These are phyloP conservation scores for Anguilla anguilla DNA, from an alignment of 2,797 vertebrate species.

Conservation along the genomic window DNA sequence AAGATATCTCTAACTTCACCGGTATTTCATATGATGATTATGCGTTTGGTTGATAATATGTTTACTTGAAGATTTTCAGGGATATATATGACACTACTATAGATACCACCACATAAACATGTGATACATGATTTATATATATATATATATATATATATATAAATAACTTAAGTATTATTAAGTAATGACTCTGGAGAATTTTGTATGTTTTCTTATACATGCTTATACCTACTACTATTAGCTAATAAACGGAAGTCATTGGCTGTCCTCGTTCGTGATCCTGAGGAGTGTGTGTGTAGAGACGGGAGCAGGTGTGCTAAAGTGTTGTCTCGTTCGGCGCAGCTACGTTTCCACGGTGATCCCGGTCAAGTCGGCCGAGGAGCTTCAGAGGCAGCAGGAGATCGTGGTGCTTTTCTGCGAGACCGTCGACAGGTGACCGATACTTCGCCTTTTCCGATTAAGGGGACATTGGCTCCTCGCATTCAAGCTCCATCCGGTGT, in stretches of 20 bases:
- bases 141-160: too few relatives aligned
- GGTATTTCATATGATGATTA: background rate
- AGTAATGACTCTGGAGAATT: background rate
- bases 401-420: constrained; percentile 75
- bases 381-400: constrained; percentile 70
- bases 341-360: constrained; percentile 70
- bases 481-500: too few relatives aligned
- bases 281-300: background rate
- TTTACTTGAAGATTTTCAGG: background rate
- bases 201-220: background rate
- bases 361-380: constrained; percentile 66
- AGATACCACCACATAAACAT: background rate
- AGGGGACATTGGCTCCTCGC: too few relatives aligned
- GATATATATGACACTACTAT: too few relatives aligned
- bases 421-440: constrained; percentile 67
- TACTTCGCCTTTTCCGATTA: background rate
- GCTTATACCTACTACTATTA: background rate
- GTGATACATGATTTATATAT: too few relatives aligned
- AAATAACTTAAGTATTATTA: background rate
- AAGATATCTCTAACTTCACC: background rate
- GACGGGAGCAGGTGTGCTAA: background rate
- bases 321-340: background rate
- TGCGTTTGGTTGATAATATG: background rate
- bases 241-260: background rate
- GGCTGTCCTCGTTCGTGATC: background rate